A percentile compares a stretch with the other conserved stretches of the same genome.
Evolutionary conservation across 1,140 invertebrate genomes (phyloP).

Genomic region (Acromyrmex heyeri): DNA sequence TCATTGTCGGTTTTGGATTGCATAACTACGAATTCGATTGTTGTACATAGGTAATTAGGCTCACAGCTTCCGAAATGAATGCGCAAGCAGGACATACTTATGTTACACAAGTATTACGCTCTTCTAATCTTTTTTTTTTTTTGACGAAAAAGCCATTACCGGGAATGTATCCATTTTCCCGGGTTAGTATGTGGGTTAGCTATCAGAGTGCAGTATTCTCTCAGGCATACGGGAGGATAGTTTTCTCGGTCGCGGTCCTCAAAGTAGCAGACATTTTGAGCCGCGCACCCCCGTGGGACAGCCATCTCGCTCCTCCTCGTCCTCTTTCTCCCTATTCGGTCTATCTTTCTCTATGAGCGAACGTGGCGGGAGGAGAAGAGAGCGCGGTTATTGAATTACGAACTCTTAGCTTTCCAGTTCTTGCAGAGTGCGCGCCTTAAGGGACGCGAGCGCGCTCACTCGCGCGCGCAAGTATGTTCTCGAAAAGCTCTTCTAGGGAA

Average conservation of each 20-base stretch:
- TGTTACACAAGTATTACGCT: slow-evolving; percentile 20
- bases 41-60: background rate
- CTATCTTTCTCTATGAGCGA: slow-evolving; percentile 73
- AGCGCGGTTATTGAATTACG: slow-evolving; percentile 85
- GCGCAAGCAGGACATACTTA: slow-evolving; percentile 21
- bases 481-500: slow-evolving; percentile 80
- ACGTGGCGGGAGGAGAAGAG: slow-evolving; percentile 72
- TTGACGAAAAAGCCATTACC: slow-evolving; percentile 59
- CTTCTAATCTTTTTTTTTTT: slow-evolving; percentile 30
- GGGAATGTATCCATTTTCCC: slow-evolving; percentile 67
- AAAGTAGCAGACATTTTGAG: slow-evolving; percentile 82
- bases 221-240: slow-evolving; percentile 65
- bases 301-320: slow-evolving; percentile 60
- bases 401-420: slow-evolving; percentile 86
- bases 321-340: slow-evolving; percentile 47
- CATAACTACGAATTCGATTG: background rate
- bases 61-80: slow-evolving; percentile 13
- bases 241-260: slow-evolving; percentile 74
- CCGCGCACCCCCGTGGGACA: slow-evolving; percentile 75
- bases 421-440: slow-evolving; percentile 83
- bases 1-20: background rate
- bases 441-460: slow-evolving; percentile 75
- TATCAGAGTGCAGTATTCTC: slow-evolving; percentile 73
- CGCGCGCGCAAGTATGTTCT: slow-evolving; percentile 81
- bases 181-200: slow-evolving; percentile 65